Base-by-base conservation (phyloP, 1,140 invertebrate species). In the Diploscapter pachys region DNA sequence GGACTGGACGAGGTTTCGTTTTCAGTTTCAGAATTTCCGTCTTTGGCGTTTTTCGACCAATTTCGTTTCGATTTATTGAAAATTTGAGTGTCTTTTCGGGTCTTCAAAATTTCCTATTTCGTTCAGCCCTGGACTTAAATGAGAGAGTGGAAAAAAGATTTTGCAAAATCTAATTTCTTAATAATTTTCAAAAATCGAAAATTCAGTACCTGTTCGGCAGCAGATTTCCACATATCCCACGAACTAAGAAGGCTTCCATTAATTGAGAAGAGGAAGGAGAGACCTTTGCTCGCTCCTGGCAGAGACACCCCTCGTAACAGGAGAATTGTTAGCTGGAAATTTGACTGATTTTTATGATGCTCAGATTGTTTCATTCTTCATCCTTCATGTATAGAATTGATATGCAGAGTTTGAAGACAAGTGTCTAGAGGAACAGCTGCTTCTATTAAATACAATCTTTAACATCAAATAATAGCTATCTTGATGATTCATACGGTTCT, bases 261-360 rank as follows among this genome's bases (percentile, higher is more conserved):
- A 31, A 31, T 31, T 31, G 31, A 31, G 48, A 68, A 68, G 8
- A 68, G 51, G 48, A n/a, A 68, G 57, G 66, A 51, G 8, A 68
- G 66, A 6, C 66, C 66, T 5, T n/a, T 54, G 8, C 8, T 9
- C 56, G 66, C 48, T 6, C 66, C 66, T n/a, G 66, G 66, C 6
- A 68, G 66, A 8, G 66, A 68, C 9, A 9, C 8, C 11, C 48
- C 66, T 55, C 66, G 57, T 6, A 68, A 2, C 5, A 9, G 5
- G 6, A 68, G 52, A 48, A 68, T 50, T 13, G 57, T 51, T 55
- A 68, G 66, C 66, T 68, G 66, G 52, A 53, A 68, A 52, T 55
- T 5, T 31, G 9, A 51, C 51, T 1, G 31, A 9, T 2, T 65
- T 31, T 8, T 2, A 31, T 65, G 9, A 31, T 8, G 13, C 63